phyloP scores from a whole-genome alignment of 2,113 vertebrate genomes.

The Gobius niger region DNA sequence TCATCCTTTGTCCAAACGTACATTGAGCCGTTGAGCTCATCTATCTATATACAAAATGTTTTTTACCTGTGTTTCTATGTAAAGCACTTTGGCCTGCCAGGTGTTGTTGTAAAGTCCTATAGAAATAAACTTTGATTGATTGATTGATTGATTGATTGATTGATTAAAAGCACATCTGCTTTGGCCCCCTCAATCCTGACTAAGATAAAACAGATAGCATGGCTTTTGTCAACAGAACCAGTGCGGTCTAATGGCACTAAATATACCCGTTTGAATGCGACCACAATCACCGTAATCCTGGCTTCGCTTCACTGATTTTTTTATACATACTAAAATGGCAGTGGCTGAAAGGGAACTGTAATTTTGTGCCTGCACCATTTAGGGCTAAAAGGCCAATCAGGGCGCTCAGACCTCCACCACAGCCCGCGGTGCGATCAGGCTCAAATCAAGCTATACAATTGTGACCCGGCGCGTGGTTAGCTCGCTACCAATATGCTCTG shows the following conservation, averaged over 20 bases:
- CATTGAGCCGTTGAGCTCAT: too few species aligned
- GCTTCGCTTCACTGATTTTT: background rate
- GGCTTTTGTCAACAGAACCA: background rate
- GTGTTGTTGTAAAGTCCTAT: too few species aligned
- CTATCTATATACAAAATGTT: too few species aligned
- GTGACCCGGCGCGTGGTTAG: background rate
- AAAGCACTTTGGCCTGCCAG: too few species aligned
- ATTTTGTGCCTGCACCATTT: slow-evolving; percentile 2
- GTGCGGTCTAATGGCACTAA: background rate
- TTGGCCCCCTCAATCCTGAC: too few species aligned
- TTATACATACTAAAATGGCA: background rate
- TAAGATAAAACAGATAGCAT: background rate
- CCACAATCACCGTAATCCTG: background rate
- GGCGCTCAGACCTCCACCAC: background rate
- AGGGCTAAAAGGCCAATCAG: background rate
- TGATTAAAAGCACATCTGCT: too few species aligned
- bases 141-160: too few species aligned
- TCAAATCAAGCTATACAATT: background rate
- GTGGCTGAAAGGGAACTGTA: background rate
- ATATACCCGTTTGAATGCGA: background rate
- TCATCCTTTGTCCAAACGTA: too few species aligned
- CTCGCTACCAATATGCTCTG: background rate
- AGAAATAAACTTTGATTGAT: too few species aligned
- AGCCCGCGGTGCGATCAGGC: background rate
- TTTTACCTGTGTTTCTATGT: too few species aligned